Base-by-base conservation (phyloP, 1,140 invertebrate species). In the Papilio aristodemus region DNA sequence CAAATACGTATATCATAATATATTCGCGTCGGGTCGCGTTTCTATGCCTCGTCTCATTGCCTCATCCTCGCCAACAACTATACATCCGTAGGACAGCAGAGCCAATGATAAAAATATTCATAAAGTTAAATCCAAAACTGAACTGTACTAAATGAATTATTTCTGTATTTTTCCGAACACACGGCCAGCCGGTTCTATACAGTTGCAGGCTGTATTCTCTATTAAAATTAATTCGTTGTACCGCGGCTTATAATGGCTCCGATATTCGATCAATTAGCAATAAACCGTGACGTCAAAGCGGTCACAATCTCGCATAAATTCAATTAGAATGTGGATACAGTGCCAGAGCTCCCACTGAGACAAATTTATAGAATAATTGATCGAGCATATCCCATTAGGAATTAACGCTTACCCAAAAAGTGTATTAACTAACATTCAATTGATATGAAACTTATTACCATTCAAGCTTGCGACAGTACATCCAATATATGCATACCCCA, bases 311-410 rank as follows among this genome's bases (percentile, higher is more conserved):
- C 78, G 83, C 79, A 84, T 87, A 86, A 85, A 86, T 85, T 86
- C 81, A 86, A 87, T 86, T 86, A 87, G 76, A 74, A 19, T 58
- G 8, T 19, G 68, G 58, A 67, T 68, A 67, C 64, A 64, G 69
- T 57, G 69, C 54, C 63, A 50, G 39, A 59, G 38, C 54, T 66
- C 64, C 71, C 58, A 67, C 68, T 67, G 73, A 77, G 78, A 78
- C 76, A 81, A 83, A 68, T 81, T 78, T 84, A 82, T 84, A 74
- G 81, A 84, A 83, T 84, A 83, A 86, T 83, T 86, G 78, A 86
- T 83, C 72, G 71, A 64, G 38, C 17, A 27, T 66, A 73, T 39
- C 68, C 76, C 76, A 70, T 27, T 9, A 73, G 73, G 76, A 75
- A 73, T 75, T 73, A 75, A 77, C 70, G 69, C 71, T 71, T 73